A percentile compares a stretch with the other conserved stretches of the same genome.
Conservation (phyloP, 2,113 vertebrate genomes). For the Chunga burmeisteri region DNA sequence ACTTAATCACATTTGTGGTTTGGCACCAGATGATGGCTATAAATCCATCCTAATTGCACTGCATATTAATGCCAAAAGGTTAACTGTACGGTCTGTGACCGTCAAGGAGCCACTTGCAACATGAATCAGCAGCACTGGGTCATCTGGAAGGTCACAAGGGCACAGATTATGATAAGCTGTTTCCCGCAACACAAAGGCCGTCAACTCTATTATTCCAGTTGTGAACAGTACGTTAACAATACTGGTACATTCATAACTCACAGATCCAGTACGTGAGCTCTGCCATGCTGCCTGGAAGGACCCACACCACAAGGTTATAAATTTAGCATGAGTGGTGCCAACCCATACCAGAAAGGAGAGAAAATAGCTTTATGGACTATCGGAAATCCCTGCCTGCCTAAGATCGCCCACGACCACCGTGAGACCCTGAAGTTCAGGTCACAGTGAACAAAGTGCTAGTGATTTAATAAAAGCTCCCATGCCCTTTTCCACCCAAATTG, state of each 20-base stretch:
- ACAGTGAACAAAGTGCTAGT: background rate
- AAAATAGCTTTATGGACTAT: background rate
- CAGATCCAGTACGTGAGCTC: slow-evolving; percentile 1
- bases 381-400: background rate
- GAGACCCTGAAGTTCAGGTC: background rate
- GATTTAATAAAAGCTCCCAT: background rate
- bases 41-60: slow-evolving; percentile 37
- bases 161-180: slow-evolving; percentile 7
- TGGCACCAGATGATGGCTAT: slow-evolving; percentile 35
- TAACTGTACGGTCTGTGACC: background rate
- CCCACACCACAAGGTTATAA: background rate
- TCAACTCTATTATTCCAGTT: slow-evolving; percentile 57
- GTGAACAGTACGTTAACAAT: background rate
- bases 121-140: slow-evolving; percentile 29
- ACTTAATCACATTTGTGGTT: slow-evolving; percentile 52
- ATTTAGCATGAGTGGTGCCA: background rate
- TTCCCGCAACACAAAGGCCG: slow-evolving; percentile 11
- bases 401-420: background rate
- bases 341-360: background rate
- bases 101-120: slow-evolving; percentile 2
- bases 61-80: background rate
- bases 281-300: background rate
- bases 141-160: slow-evolving; percentile 23
- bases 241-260: background rate
- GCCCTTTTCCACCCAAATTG: background rate